These are phyloP conservation scores for Furcula furcula DNA, from an alignment of 2,888 invertebrate genomes.

Conservation along the genomic window DNA sequence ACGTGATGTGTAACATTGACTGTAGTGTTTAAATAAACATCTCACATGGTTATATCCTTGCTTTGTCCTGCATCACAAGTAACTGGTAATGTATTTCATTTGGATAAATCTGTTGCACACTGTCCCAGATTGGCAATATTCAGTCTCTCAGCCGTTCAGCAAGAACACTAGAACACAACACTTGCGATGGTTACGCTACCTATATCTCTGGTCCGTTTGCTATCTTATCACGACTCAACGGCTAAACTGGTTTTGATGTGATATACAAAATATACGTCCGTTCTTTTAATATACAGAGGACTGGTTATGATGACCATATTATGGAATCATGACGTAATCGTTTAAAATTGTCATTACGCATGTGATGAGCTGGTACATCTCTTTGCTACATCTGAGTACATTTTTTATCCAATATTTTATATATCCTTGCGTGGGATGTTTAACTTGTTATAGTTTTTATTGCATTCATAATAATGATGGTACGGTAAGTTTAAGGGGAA, in stretches of 20 bases:
- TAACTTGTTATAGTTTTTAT: background rate
- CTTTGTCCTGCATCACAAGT: slow-evolving; percentile 22
- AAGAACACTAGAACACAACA: background rate
- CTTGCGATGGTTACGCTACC: no score
- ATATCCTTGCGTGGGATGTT: background rate
- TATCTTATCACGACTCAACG: no score
- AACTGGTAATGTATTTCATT: slow-evolving; percentile 7
- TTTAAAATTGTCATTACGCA: background rate
- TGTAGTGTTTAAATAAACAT: slow-evolving; percentile 20
- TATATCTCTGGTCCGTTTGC: no score
- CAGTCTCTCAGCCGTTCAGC: background rate
- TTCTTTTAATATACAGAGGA: no score
- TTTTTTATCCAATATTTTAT: background rate
- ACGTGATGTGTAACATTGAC: slow-evolving; percentile 8
- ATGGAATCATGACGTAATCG: background rate
- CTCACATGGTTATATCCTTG: slow-evolving; percentile 17
- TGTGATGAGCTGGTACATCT: no score
- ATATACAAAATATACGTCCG: no score
- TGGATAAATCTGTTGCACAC: no score
- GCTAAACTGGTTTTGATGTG: no score
- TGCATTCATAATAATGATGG: no score
- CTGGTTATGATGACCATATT: background rate
- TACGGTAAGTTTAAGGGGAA: no score
- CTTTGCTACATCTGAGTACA: background rate
- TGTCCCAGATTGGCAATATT: background rate